Conservation (phyloP, 1,140 invertebrate genomes). For the Lasioglossum baleicum region DNA sequence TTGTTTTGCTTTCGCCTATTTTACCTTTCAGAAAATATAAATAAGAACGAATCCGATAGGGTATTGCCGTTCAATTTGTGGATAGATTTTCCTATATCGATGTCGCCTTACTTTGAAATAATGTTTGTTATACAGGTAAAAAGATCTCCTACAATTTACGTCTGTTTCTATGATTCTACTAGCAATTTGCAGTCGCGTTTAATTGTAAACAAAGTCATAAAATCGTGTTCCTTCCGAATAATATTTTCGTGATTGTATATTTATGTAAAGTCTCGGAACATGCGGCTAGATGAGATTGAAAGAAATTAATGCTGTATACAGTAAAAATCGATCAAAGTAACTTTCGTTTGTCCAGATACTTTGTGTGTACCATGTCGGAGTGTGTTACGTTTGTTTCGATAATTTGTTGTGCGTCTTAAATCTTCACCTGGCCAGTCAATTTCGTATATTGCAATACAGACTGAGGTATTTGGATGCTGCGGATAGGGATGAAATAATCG, state of each 20-base stretch:
- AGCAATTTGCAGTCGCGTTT: no score
- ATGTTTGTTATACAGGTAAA: conserved; percentile 55
- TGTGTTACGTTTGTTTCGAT: conserved; percentile 56
- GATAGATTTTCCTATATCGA: conserved; percentile 40
- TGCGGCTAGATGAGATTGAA: no score
- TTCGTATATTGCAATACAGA: conserved; percentile 54
- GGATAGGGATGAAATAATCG: no score
- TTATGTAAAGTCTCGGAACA: no score
- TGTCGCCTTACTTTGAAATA: conserved; percentile 56
- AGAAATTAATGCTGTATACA: no score
- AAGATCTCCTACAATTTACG: no score
- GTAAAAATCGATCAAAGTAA: not conserved
- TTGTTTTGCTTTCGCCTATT: no score
- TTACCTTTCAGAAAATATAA: conserved; percentile 48
- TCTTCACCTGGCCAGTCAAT: conserved; percentile 50
- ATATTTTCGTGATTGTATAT: no score
- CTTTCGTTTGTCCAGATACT: conserved; percentile 5
- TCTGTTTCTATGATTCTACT: no score
- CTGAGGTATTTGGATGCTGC: conserved; percentile 19
- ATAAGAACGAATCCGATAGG: conserved; percentile 55
- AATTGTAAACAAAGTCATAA: no score
- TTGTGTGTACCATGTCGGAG: conserved; percentile 28
- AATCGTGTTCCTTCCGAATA: no score
- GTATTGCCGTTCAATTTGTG: conserved; percentile 51
- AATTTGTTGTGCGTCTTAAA: conserved; percentile 53